phyloP scores from a whole-genome alignment of 2,113 vertebrate species.

The Menura novaehollandiae region DNA sequence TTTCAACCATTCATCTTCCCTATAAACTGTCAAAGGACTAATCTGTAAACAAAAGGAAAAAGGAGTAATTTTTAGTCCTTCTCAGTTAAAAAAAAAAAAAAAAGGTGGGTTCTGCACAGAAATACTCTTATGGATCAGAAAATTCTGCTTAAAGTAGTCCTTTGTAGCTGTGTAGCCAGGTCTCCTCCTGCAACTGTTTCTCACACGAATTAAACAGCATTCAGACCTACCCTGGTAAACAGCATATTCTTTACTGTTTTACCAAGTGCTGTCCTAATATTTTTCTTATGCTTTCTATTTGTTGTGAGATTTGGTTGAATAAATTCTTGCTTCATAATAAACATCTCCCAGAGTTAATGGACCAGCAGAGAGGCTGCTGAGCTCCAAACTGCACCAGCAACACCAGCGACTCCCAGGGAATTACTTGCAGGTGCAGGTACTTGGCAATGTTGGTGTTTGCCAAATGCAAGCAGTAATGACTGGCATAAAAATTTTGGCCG shows the following conservation, averaged over 20 bases:
- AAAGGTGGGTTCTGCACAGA: not conserved
- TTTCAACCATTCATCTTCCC: not conserved
- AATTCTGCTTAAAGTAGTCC: not conserved
- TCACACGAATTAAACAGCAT: not conserved
- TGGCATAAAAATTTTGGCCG: not conserved
- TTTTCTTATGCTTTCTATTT: not conserved
- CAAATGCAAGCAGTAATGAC: not conserved
- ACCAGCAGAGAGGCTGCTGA: slow-evolving; percentile 8
- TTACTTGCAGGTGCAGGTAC: slow-evolving; percentile 44
- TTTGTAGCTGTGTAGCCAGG: not conserved
- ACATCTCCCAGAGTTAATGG: not conserved
- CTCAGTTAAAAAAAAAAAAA: not conserved
- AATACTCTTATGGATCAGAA: not conserved
- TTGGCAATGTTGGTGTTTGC: not conserved
- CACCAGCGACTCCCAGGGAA: not conserved
- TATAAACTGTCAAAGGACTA: not conserved
- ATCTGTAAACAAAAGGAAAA: not conserved
- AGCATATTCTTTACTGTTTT: not conserved
- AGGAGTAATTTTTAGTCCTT: not conserved
- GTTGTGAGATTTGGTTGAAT: not conserved
- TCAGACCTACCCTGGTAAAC: not conserved
- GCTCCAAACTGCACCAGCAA: not conserved
- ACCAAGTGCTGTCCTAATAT: not conserved
- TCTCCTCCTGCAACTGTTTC: not conserved
- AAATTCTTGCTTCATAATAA: slow-evolving; percentile 8